phyloP scores from a whole-genome alignment of 2,113 vertebrate species.

The Esox niger region DNA sequence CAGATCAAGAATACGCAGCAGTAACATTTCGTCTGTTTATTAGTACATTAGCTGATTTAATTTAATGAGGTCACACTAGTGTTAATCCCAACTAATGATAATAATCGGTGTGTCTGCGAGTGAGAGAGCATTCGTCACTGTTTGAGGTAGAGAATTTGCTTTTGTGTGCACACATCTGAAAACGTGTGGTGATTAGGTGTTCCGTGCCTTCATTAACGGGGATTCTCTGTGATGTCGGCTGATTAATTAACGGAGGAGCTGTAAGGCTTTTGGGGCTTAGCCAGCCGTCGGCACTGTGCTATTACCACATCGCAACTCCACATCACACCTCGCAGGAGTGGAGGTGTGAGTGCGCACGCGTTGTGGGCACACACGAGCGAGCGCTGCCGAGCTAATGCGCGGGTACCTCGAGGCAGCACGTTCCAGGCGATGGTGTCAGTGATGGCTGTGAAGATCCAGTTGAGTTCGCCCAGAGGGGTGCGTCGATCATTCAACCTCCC shows the following conservation, averaged over 20 bases:
- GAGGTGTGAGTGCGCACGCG: background rate
- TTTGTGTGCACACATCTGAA: conserved; percentile 13
- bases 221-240: conserved; percentile 48
- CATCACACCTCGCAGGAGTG: conserved; percentile 28
- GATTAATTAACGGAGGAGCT: conserved; percentile 60
- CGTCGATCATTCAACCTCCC: conserved; percentile 95
- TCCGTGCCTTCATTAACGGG: conserved; percentile 47
- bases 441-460: conserved; percentile 99
- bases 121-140: conserved; percentile 6
- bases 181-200: conserved; percentile 36
- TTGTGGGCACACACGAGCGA: background rate
- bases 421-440: conserved; percentile 99
- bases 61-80: conserved; percentile 32
- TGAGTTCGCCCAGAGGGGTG: conserved; percentile 94
- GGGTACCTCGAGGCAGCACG: conserved; percentile 89
- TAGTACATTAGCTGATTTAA: conserved; percentile 45
- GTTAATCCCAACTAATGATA: conserved; percentile 31
- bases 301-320: conserved; percentile 32
- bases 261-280: conserved; percentile 50
- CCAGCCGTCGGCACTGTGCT: conserved; percentile 46
- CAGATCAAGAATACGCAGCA: background rate
- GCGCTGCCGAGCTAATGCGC: background rate
- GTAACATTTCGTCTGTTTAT: conserved; percentile 34
- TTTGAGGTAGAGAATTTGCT: conserved; percentile 11
- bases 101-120: conserved; percentile 23